phyloP scores from a whole-genome alignment of 2,888 invertebrate species.

The Nomada hirtipes region DNA sequence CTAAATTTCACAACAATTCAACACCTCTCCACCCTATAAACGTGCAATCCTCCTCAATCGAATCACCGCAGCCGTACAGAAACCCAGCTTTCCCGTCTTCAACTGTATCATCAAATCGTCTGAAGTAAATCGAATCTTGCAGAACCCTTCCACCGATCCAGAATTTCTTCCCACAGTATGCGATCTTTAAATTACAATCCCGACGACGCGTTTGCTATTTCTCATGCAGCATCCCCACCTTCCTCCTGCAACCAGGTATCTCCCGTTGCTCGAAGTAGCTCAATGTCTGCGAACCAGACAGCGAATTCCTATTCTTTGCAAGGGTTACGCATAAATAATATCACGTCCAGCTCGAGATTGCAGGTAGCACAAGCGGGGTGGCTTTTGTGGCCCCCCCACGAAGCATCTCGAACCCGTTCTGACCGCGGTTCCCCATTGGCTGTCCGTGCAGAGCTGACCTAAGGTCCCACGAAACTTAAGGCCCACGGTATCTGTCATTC shows the following conservation, averaged over 20 bases:
- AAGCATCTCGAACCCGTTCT: slow-evolving; percentile 74
- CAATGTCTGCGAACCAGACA: slow-evolving; percentile 21
- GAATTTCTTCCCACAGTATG: neutral
- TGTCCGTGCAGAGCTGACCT: slow-evolving; percentile 64
- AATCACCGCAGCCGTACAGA: no score
- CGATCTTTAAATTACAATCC: neutral
- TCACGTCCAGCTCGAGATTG: slow-evolving; percentile 42
- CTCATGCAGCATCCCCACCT: slow-evolving; percentile 31
- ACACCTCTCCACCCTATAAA: neutral
- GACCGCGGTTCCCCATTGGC: slow-evolving; percentile 70
- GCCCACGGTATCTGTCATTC: slow-evolving; percentile 57
- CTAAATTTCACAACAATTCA: no score
- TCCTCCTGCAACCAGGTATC: neutral
- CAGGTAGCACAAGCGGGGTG: slow-evolving; percentile 50
- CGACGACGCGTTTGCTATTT: neutral
- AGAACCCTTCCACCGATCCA: neutral
- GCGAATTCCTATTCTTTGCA: slow-evolving; percentile 29
- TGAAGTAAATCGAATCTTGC: neutral
- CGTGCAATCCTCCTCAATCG: no score
- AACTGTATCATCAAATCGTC: no score
- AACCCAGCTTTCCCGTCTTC: no score
- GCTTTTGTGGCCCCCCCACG: slow-evolving; percentile 61
- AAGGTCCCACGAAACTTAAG: slow-evolving; percentile 78
- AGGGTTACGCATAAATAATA: slow-evolving; percentile 55
- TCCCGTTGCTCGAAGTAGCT: slow-evolving; percentile 30